phyloP scores from a whole-genome alignment of 1,140 invertebrate genomes.

The Magallana ariakensis region DNA sequence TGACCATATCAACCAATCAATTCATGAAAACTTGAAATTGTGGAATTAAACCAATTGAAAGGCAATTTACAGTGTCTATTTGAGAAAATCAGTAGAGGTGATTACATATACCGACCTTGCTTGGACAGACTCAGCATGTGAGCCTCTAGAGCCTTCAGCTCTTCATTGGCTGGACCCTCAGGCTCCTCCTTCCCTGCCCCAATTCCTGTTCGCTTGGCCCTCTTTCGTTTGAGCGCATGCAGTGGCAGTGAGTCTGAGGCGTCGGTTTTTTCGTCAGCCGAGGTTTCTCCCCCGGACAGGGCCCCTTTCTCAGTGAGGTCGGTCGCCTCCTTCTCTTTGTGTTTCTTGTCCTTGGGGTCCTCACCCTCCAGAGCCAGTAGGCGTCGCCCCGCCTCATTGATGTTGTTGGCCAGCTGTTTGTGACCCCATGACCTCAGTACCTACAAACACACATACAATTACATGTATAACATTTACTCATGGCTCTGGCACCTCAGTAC shows the following conservation, averaged over 20 bases:
- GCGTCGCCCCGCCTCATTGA: slow-evolving; percentile 75
- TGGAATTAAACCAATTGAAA: too few species aligned
- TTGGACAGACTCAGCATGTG: slow-evolving; percentile 75
- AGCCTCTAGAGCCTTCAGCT: slow-evolving; percentile 77
- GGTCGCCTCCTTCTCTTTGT: slow-evolving; percentile 49
- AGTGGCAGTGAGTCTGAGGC: slow-evolving; percentile 49
- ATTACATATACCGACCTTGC: slow-evolving; percentile 64
- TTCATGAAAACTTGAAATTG: too few species aligned
- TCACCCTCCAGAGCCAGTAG: slow-evolving; percentile 66
- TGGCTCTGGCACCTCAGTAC: slow-evolving; percentile 76
- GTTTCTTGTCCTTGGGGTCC: slow-evolving; percentile 52
- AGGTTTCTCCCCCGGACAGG: slow-evolving; percentile 51
- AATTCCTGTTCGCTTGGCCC: slow-evolving; percentile 52
- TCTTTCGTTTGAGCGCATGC: slow-evolving; percentile 69
- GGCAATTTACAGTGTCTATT: too few species aligned
- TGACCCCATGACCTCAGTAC: slow-evolving; percentile 76
- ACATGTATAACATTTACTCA: slow-evolving; percentile 61
- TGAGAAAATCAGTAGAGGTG: too few species aligned
- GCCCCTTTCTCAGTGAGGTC: slow-evolving; percentile 58
- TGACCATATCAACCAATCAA: too few species aligned
- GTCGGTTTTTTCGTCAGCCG: slow-evolving; percentile 47
- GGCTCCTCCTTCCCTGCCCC: slow-evolving; percentile 61
- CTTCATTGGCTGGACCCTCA: slow-evolving; percentile 73
- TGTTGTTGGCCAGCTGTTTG: slow-evolving; percentile 73
- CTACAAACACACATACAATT: slow-evolving; percentile 55